These are phyloP conservation scores for Cotesia typhae DNA, from an alignment of 1,140 invertebrate genomes.

Conservation along the genomic window DNA sequence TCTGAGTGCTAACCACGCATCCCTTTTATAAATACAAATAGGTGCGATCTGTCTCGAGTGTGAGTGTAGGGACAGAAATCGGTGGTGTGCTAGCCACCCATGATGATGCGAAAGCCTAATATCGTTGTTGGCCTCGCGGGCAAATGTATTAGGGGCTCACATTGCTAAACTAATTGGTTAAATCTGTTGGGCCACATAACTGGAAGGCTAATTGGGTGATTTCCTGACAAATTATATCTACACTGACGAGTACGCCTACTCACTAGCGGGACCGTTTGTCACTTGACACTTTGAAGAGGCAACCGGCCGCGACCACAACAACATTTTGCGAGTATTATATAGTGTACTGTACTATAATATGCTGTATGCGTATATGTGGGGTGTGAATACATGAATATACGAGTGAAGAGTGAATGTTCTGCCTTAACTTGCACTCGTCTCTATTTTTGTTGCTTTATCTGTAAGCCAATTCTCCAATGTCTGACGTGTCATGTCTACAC, in stretches of 20 bases:
- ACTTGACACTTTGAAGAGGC: slow-evolving; percentile 63
- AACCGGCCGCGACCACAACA: slow-evolving; percentile 5
- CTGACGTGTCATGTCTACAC: too few species aligned
- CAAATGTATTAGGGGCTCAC: slow-evolving; percentile 64
- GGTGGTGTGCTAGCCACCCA: background rate
- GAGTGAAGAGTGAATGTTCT: too few species aligned
- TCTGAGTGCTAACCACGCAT: background rate
- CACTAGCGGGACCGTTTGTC: slow-evolving; percentile 63
- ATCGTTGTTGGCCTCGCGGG: slow-evolving; percentile 39
- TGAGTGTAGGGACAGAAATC: background rate
- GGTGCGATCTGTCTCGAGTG: background rate
- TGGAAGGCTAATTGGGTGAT: slow-evolving; percentile 67
- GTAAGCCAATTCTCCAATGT: too few species aligned
- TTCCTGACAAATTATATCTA: slow-evolving; percentile 68
- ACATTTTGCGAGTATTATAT: slow-evolving; percentile 23
- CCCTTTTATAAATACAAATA: background rate
- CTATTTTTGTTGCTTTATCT: too few species aligned
- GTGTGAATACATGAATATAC: too few species aligned
- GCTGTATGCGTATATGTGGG: background rate
- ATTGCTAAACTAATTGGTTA: slow-evolving; percentile 68
- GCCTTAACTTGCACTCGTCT: too few species aligned
- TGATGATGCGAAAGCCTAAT: slow-evolving; percentile 35
- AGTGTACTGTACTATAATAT: background rate
- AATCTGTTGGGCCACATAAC: slow-evolving; percentile 68
- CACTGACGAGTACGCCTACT: slow-evolving; percentile 62